These are phyloP conservation scores for Drosophila nannoptera DNA, from an alignment of 1,140 invertebrate species.

Conservation along the genomic window DNA sequence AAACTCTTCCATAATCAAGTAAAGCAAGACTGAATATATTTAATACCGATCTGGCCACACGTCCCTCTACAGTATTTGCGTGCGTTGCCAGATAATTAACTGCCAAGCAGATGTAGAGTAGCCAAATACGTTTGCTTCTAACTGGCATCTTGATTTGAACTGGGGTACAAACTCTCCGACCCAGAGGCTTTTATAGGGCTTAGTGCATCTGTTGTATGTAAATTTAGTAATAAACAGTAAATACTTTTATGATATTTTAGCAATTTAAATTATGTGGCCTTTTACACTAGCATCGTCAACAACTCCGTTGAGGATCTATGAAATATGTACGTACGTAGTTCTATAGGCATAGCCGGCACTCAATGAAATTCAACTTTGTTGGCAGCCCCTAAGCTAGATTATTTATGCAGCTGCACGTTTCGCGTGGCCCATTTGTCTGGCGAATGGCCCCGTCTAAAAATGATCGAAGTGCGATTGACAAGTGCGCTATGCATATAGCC, in stretches of 20 bases:
- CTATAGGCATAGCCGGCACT: constrained; percentile 11
- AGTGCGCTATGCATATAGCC: constrained; percentile 74
- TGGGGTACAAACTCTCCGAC: constrained; percentile 11
- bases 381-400: constrained; percentile 11
- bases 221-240: constrained; percentile 3
- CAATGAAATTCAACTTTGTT: constrained; percentile 22
- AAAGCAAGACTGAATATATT: not conserved
- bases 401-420: constrained; percentile 76
- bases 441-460: constrained; percentile 35
- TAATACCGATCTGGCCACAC: constrained; percentile 27
- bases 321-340: constrained; percentile 13
- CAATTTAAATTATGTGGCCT: constrained; percentile 22
- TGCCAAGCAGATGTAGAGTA: constrained; percentile 28
- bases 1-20: not conserved
- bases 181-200: constrained; percentile 48
- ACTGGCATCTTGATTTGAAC: constrained; percentile 48
- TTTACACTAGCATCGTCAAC: not conserved
- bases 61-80: constrained; percentile 20
- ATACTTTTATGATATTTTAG: constrained; percentile 27
- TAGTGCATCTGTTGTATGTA: not conserved
- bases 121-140: constrained; percentile 24
- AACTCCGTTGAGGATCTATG: not conserved
- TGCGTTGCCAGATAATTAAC: constrained; percentile 3
- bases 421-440: constrained; percentile 49
- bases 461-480: constrained; percentile 71